Conservation (phyloP, 2,888 invertebrate species). For the Candidula unifasciata region DNA sequence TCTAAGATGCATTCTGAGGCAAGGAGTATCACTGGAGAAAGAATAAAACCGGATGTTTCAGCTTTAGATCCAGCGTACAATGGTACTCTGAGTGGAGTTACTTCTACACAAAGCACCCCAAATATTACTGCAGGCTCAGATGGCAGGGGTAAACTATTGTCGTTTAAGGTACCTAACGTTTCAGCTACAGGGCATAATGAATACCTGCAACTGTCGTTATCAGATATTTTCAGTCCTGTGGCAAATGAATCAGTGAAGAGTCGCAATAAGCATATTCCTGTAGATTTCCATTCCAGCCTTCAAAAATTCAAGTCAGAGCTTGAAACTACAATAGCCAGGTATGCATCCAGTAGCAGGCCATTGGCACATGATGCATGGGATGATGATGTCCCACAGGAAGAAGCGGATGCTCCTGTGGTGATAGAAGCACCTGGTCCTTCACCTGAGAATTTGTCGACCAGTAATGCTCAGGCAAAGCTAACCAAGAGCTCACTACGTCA, state of each 20-base stretch:
- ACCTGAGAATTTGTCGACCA: not conserved
- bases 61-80: not conserved
- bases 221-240: not conserved
- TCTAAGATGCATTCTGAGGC: not conserved
- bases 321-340: not conserved
- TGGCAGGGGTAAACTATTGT: too few relatives aligned
- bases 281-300: slow-evolving; percentile 13
- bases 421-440: not conserved
- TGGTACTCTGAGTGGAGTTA: not conserved
- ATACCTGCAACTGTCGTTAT: not conserved
- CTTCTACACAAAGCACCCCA: not conserved
- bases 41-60: not conserved
- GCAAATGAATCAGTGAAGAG: not conserved
- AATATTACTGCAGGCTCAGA: too few relatives aligned
- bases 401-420: not conserved
- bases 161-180: not conserved
- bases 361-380: slow-evolving; percentile 3
- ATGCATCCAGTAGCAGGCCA: not conserved
- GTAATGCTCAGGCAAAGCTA: not conserved
- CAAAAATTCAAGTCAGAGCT: slow-evolving; percentile 24
- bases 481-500: not conserved
- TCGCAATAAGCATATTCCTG: not conserved
- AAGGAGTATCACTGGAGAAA: not conserved
- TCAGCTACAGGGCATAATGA: not conserved
- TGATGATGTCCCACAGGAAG: not conserved